A percentile compares a stretch with the other conserved stretches of the same genome.
Evolutionary conservation across 2,797 vertebrate genomes (phyloP).

Genomic region (Ibycter americanus): DNA sequence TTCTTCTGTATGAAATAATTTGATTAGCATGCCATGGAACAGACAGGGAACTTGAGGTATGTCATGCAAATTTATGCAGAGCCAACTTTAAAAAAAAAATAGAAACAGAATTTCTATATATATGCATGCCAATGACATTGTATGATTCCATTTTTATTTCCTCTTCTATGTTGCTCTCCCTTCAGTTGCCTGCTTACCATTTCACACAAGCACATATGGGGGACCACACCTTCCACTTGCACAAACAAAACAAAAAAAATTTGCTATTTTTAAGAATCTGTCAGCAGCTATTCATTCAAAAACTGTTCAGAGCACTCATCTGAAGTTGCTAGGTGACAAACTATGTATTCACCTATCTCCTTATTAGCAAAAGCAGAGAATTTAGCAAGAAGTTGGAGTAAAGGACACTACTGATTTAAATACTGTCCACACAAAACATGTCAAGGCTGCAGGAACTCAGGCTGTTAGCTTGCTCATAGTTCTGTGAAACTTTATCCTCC

Average conservation of each 20-base stretch:
- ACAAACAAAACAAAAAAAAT: constrained; percentile 34
- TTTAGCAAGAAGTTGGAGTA: background rate
- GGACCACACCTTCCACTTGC: constrained; percentile 33
- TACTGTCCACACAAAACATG: background rate
- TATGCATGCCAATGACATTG: constrained; percentile 11
- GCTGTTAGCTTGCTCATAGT: background rate
- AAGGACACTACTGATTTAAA: background rate
- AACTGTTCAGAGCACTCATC: background rate
- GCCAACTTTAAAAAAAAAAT: constrained; percentile 35
- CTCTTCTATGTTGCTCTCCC: background rate
- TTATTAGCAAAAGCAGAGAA: background rate
- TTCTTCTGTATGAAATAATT: constrained; percentile 29
- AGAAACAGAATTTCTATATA: constrained; percentile 54
- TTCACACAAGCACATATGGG: constrained; percentile 30
- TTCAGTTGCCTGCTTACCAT: constrained; percentile 27
- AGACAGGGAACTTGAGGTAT: constrained; percentile 34
- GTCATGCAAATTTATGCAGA: constrained; percentile 54
- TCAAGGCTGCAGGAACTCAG: background rate
- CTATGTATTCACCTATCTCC: background rate
- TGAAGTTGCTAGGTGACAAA: constrained; percentile 38
- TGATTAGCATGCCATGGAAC: background rate
- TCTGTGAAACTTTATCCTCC: constrained; percentile 12
- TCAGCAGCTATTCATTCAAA: constrained; percentile 12
- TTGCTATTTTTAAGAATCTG: background rate
- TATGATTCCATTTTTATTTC: constrained; percentile 50